Evolutionary conservation across 2,797 vertebrate genomes (phyloP).

Genomic region (Helostoma temminkii): DNA sequence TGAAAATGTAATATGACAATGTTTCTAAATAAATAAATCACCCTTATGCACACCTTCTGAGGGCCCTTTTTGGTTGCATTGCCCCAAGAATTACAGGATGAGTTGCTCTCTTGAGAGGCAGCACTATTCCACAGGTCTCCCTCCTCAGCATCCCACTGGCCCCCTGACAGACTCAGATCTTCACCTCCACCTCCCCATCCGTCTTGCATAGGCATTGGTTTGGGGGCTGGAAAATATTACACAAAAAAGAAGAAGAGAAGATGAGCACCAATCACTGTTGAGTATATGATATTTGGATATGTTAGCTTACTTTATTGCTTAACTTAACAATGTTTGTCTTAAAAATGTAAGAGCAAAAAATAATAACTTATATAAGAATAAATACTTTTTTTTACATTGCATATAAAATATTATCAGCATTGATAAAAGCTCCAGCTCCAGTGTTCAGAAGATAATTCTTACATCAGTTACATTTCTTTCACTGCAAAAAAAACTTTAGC

Average conservation of each 20-base stretch:
- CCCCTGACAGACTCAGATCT: constrained; percentile 87
- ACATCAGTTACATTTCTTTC: too few relatives aligned
- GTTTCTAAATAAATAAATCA: background rate
- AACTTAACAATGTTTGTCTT: too few relatives aligned
- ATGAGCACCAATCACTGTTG: background rate
- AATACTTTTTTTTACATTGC: too few relatives aligned
- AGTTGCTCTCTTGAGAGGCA: constrained; percentile 92
- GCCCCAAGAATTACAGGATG: constrained; percentile 85
- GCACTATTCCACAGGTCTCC: constrained; percentile 96
- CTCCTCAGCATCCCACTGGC: constrained; percentile 91
- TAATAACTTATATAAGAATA: too few relatives aligned
- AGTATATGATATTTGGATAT: background rate
- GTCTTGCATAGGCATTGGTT: constrained; percentile 99
- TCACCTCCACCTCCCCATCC: constrained; percentile 95
- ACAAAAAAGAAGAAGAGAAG: background rate
- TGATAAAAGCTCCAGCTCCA: too few relatives aligned
- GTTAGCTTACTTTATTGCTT: too few relatives aligned
- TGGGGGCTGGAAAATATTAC: constrained; percentile 86
- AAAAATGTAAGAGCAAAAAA: too few relatives aligned
- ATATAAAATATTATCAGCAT: too few relatives aligned
- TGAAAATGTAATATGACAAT: background rate
- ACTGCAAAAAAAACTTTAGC: too few relatives aligned
- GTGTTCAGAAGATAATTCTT: too few relatives aligned
- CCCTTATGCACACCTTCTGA: constrained; percentile 83
- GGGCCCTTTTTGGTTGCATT: constrained; percentile 88